Base-by-base conservation (phyloP, 2,113 vertebrate genomes). In the Hemiscyllium ocellatum region DNA sequence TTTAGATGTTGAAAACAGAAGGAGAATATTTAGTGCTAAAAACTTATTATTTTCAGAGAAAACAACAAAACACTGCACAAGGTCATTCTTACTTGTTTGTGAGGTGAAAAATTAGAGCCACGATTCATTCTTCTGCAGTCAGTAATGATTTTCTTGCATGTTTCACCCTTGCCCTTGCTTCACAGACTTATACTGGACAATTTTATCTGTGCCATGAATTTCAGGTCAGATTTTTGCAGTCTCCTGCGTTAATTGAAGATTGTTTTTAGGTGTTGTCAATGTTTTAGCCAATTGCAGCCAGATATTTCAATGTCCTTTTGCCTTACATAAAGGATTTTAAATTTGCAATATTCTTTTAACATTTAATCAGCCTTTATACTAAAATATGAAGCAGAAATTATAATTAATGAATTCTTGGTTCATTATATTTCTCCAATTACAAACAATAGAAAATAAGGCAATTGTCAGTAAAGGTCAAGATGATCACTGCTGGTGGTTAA, bases 401-500 rank as follows among this genome's bases (percentile, higher is more conserved):
- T 61, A 33, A 65, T 33, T 61, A 91, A 65, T 61, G 52, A 6
- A 90, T 90, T 61, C 87, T 90, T 65, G 52, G 29, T 90, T 56
- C 87, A 90, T 90, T 65, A 66, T 93, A 15, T 66, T 90, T 7
- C 61, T 93, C 65, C 61, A 93, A 61, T 93, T 37, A 66, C 61
- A 33, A 66, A 93, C 61, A 93, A 93, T 93, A 7, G n/a, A n/a
- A 93, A 93, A 93, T 93, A 93, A 91, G 87, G n/a, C 89, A 66
- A 33, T 68, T 66, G 56, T 91, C 61, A n/a, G 33, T 66, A 37
- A 93, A 93, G 89, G 89, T 66, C 89, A 93, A 93, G 87, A 29
- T 26, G 52, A 56, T 91, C 56, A 91, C 65, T 91, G 66, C 61
- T 68, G 89, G 89, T 68, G 66, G 89, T 93, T 66, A 68, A 66